These are phyloP conservation scores for Belonocnema kinseyi DNA, from an alignment of 1,140 invertebrate species.

Conservation along the genomic window DNA sequence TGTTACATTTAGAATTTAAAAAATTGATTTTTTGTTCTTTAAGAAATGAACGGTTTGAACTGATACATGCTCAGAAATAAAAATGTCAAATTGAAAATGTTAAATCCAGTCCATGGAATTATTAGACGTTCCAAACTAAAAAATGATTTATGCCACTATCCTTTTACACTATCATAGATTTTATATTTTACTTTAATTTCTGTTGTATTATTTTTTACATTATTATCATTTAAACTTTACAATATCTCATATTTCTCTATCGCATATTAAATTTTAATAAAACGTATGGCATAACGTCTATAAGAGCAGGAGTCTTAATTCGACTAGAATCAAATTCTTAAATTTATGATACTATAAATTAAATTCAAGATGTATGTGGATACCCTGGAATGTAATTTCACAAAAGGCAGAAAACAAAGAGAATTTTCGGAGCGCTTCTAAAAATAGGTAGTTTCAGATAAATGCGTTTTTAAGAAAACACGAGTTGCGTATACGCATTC, in stretches of 20 bases:
- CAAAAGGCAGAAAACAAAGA: conserved; percentile 18
- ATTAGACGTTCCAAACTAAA: no score
- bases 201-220: background rate
- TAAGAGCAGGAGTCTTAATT: background rate
- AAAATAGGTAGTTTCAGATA: conserved; percentile 1
- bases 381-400: conserved; percentile 6
- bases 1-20: no score
- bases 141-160: no score
- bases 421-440: background rate
- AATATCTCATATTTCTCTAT: background rate
- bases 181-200: background rate
- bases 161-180: no score
- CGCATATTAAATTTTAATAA: conserved; percentile 18
- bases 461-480: background rate
- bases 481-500: background rate
- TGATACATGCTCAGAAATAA: no score
- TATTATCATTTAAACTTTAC: background rate
- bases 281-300: background rate
- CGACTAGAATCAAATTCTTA: conserved; percentile 8
- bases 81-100: no score
- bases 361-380: background rate
- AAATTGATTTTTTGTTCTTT: no score
- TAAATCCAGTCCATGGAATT: no score
- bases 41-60: no score
- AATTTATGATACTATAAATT: conserved; percentile 12